Evolutionary conservation across 2,888 invertebrate species (phyloP).

Genomic region (Oscheius sp.): DNA sequence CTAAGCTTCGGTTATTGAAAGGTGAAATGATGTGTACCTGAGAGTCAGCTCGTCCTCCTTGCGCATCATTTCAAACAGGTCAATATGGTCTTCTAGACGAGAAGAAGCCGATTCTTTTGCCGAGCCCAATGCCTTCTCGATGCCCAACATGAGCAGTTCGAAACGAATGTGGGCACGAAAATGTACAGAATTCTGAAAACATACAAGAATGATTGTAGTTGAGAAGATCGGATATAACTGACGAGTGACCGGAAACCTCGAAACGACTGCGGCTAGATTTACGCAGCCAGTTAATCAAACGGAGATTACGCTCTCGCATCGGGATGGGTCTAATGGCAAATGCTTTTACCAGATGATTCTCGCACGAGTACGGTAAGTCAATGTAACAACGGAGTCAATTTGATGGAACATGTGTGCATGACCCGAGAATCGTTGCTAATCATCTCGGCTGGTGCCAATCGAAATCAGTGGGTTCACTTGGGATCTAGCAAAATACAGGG

Average conservation of each 20-base stretch:
- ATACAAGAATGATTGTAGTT: no score
- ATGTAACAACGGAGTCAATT: slow-evolving; percentile 25
- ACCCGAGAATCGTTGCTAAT: slow-evolving; percentile 25
- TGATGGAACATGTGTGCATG: slow-evolving; percentile 14
- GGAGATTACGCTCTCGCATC: slow-evolving; percentile 25
- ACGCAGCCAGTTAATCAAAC: slow-evolving; percentile 36
- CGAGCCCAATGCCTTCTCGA: slow-evolving; percentile 81
- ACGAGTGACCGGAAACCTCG: slow-evolving; percentile 20
- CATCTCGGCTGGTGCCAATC: slow-evolving; percentile 6
- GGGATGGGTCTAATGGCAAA: slow-evolving; percentile 23
- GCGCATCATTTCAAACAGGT: slow-evolving; percentile 94
- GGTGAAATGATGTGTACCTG: slow-evolving; percentile 76
- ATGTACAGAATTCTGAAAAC: slow-evolving; percentile 81
- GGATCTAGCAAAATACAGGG: no score
- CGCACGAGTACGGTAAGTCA: slow-evolving; percentile 25
- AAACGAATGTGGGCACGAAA: slow-evolving; percentile 93
- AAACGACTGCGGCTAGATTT: slow-evolving; percentile 24
- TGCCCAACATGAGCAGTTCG: slow-evolving; percentile 94
- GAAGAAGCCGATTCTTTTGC: slow-evolving; percentile 56
- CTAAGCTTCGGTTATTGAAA: slow-evolving; percentile 15
- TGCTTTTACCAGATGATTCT: slow-evolving; percentile 34
- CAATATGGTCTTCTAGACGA: slow-evolving; percentile 81
- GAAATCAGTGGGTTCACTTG: not conserved
- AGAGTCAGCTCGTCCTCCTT: slow-evolving; percentile 95
- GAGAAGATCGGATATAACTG: slow-evolving; percentile 1